Evolutionary conservation across 2,888 invertebrate species (phyloP).

Genomic region (Caenorhabditis sp.): DNA sequence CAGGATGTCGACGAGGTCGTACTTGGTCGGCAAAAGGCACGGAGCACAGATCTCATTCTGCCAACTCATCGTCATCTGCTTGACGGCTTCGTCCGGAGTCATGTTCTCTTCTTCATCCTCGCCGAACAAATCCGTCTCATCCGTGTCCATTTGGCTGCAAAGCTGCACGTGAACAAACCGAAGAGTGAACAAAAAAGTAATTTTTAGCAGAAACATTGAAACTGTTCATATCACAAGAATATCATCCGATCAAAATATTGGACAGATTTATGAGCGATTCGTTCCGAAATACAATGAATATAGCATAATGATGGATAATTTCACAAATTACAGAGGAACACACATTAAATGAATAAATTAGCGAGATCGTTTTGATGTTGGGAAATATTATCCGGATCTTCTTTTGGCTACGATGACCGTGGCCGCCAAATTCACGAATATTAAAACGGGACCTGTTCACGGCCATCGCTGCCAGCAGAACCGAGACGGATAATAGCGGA

Average conservation of each 20-base stretch:
- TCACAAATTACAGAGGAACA: background rate
- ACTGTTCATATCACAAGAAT: too few species aligned
- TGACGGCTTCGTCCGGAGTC: constrained; percentile 52
- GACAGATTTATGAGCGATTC: background rate
- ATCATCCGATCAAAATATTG: too few species aligned
- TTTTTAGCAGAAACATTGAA: background rate
- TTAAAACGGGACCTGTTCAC: background rate
- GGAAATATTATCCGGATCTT: constrained; percentile 22
- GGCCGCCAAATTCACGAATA: constrained; percentile 21
- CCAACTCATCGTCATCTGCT: constrained; percentile 63
- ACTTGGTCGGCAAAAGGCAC: constrained; percentile 66
- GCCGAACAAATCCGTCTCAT: background rate
- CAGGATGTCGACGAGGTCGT: constrained; percentile 66
- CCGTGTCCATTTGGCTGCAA: background rate
- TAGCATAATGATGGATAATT: too few species aligned
- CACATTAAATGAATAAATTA: constrained; percentile 12
- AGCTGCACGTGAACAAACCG: too few species aligned
- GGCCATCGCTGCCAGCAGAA: too few species aligned
- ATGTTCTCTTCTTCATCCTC: constrained; percentile 39
- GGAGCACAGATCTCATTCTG: constrained; percentile 67
- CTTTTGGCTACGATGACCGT: too few species aligned
- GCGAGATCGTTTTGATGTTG: too few species aligned
- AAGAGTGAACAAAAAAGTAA: background rate
- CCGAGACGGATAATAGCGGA: too few species aligned
- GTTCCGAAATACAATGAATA: background rate